Evolutionary conservation across 2,888 invertebrate species (phyloP).

Genomic region (Clanis bilineata): DNA sequence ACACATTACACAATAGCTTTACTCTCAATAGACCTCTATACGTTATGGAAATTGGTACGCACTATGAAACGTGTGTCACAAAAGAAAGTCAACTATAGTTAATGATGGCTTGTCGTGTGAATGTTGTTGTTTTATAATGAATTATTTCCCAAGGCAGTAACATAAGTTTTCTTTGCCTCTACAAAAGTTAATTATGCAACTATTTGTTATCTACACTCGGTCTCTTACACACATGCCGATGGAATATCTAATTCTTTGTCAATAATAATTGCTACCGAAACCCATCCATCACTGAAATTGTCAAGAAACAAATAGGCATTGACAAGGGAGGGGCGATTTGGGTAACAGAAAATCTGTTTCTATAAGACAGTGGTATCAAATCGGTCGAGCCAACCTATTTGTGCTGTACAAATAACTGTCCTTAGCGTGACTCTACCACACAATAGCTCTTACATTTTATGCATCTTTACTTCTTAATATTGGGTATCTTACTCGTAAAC

Average conservation of each 20-base stretch:
- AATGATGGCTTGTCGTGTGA: constrained; percentile 29
- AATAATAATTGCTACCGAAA: too few relatives aligned
- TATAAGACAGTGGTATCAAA: too few relatives aligned
- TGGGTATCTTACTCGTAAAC: constrained; percentile 62
- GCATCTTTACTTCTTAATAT: background rate
- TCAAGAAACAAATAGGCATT: too few relatives aligned
- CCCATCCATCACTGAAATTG: too few relatives aligned
- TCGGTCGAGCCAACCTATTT: too few relatives aligned
- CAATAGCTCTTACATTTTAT: too few relatives aligned
- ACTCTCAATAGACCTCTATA: background rate
- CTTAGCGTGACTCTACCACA: too few relatives aligned
- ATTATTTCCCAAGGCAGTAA: constrained; percentile 7
- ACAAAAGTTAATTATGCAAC: background rate
- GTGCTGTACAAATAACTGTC: too few relatives aligned
- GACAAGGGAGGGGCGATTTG: too few relatives aligned
- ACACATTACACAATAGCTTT: background rate
- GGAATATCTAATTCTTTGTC: too few relatives aligned
- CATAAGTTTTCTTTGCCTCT: background rate
- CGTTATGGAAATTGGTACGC: constrained; percentile 23
- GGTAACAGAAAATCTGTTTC: too few relatives aligned
- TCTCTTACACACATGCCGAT: too few relatives aligned
- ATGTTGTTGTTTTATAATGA: constrained; percentile 13
- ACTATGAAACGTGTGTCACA: constrained; percentile 26
- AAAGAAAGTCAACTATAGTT: constrained; percentile 30
- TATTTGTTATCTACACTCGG: background rate